These are phyloP conservation scores for Watersipora subatra DNA, from an alignment of 1,140 invertebrate species.

Conservation along the genomic window DNA sequence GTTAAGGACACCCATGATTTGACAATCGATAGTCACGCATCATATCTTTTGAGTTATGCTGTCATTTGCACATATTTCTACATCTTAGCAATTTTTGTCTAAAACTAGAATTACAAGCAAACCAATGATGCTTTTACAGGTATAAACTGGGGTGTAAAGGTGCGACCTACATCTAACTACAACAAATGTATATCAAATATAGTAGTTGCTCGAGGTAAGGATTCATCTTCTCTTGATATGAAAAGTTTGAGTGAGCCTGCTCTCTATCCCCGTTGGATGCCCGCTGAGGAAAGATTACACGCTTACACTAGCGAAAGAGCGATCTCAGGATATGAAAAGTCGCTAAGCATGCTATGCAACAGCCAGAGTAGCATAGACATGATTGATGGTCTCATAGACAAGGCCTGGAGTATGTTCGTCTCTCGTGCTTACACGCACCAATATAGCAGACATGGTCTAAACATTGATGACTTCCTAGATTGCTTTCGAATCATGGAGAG, in stretches of 20 bases:
- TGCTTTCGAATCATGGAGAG: conserved; percentile 37
- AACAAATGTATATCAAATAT: conserved; percentile 28
- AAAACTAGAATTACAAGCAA: too few relatives aligned
- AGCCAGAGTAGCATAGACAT: conserved; percentile 20
- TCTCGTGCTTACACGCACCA: conserved; percentile 39
- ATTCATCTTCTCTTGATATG: conserved; percentile 16
- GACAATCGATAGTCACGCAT: too few relatives aligned
- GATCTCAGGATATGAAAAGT: conserved; percentile 34
- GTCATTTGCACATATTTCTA: too few relatives aligned
- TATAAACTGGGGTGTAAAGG: conserved; percentile 33
- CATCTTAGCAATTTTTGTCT: too few relatives aligned
- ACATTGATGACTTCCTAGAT: conserved; percentile 36
- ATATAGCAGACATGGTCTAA: conserved; percentile 32
- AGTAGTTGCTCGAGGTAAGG: conserved; percentile 29
- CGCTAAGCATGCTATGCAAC: conserved; percentile 30
- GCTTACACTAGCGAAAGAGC: conserved; percentile 20
- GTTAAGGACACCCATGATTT: too few relatives aligned
- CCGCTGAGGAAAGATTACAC: conserved; percentile 13
- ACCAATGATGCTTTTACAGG: conserved; percentile 17
- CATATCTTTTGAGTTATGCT: too few relatives aligned
- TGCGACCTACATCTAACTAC: conserved; percentile 10
- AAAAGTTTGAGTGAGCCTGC: conserved; percentile 21
- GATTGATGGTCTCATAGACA: conserved; percentile 27
- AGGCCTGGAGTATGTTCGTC: conserved; percentile 40
- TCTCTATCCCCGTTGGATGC: conserved; percentile 29